These are phyloP conservation scores for Sebastes goodei DNA, from an alignment of 2,797 vertebrate genomes.

Conservation along the genomic window DNA sequence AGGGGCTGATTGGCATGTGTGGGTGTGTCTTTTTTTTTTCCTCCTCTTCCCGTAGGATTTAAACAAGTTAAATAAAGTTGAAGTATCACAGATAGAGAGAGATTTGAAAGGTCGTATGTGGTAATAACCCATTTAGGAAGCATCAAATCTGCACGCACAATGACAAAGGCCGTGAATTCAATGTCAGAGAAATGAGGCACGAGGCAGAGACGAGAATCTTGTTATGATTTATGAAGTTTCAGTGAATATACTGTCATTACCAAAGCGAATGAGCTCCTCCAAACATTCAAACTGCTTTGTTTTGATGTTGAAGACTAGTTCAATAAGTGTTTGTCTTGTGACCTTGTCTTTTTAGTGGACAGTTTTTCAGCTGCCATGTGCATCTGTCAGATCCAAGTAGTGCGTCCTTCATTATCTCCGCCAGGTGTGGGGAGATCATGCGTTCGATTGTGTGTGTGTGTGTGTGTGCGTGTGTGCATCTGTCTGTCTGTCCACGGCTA, in stretches of 20 bases:
- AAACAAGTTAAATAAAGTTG: slow-evolving; percentile 28
- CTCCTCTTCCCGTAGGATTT: not conserved
- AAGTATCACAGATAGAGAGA: not conserved
- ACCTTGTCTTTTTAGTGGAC: not conserved
- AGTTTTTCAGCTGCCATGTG: not conserved
- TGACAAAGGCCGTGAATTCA: not conserved
- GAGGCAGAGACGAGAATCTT: not conserved
- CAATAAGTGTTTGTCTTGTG: not conserved
- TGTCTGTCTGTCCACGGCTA: not conserved
- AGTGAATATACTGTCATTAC: not conserved
- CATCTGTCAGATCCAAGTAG: not conserved
- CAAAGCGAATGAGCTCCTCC: not conserved
- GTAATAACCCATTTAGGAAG: not conserved
- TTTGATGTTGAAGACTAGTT: not conserved
- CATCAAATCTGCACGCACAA: not conserved
- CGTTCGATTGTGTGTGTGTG: not conserved
- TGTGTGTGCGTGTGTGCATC: not conserved
- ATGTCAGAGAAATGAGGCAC: not conserved
- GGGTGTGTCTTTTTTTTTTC: slow-evolving; percentile 17
- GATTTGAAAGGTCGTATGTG: not conserved
- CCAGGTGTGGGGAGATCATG: not conserved
- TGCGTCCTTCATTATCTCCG: not conserved
- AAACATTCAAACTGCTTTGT: not conserved
- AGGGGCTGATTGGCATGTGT: slow-evolving; percentile 51
- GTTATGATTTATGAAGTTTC: not conserved